Base-by-base conservation (phyloP, 2,888 invertebrate genomes). In the Andrena camellia region DNA sequence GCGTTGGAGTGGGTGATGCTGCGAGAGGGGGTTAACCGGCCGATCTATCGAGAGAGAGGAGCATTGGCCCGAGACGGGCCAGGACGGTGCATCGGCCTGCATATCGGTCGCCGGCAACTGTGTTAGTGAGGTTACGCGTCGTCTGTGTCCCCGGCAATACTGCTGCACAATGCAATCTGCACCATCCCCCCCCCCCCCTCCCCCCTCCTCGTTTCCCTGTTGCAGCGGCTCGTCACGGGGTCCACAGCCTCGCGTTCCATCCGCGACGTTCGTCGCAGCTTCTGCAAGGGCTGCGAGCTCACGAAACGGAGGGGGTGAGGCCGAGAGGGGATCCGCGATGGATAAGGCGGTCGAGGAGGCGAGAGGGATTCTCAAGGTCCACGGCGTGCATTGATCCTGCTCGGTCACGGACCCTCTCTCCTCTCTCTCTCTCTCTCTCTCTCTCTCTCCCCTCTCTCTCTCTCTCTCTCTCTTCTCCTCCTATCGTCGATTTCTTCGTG, bases 341-440 rank as follows among this genome's bases (percentile, higher is more conserved):
- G 83, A 82, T 72, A 76, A 76, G 74, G 83, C 8, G 54, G 52
- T 23, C 20, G 23, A 8, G 63, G 76, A 80, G 79, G 73, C 62
- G 72, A 42, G 86, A 82, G 83, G 86, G 87, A 88, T 90, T 90
- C 89, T 93, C 94, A 94, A 94, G 93, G 94, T 93, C 92, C 91
- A 86, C 80, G 86, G 91, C 93, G 93, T 92, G 90, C 94, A 92
- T 93, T 94, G 94, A 93, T 93, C 94, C 90, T 93, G 72, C 89
- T 90, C 93, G 94, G 93, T 94, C 93, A 93, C 92, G 92, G 93
- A 94, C 94, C 93, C 90, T 86, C 86, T 80, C 68, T 17, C 85
- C 69, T n/a, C 31, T 29, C 5, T 29, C 76, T 86, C 77, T 81
- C 79, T 70, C 83, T 89, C 78, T 81, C 70, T 86, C 83, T 82